Evolutionary conservation across 2,888 invertebrate species (phyloP).

Genomic region (Gibbula magus): DNA sequence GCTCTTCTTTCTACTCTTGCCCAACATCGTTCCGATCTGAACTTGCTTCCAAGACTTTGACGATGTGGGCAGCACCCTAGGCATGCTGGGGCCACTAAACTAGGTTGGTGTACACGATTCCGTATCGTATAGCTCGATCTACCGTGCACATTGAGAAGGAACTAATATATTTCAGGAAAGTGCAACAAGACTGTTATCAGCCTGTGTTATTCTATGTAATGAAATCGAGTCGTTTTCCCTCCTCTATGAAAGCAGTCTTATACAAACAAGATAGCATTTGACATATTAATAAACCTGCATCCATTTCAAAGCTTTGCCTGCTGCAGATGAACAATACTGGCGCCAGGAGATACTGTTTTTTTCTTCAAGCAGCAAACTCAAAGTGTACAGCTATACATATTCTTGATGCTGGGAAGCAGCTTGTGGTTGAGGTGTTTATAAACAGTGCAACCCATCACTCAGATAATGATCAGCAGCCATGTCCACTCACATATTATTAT

Average conservation of each 20-base stretch:
- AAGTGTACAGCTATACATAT: too few species aligned
- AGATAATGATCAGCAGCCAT: too few species aligned
- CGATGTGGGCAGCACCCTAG: constrained; percentile 40
- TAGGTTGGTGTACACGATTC: background rate
- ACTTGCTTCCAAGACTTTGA: constrained; percentile 45
- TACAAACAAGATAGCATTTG: background rate
- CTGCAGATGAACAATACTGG: too few species aligned
- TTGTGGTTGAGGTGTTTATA: too few species aligned
- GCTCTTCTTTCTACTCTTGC: constrained; percentile 40
- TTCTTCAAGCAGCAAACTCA: too few species aligned
- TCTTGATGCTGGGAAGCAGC: too few species aligned
- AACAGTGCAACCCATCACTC: too few species aligned
- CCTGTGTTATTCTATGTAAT: background rate
- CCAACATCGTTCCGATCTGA: constrained; percentile 33
- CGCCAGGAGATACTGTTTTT: too few species aligned
- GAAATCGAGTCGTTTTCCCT: too few species aligned
- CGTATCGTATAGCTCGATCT: background rate
- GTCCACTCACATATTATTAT: too few species aligned
- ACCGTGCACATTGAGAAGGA: background rate
- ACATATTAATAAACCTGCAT: background rate
- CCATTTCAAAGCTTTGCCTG: background rate
- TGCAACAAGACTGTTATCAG: background rate
- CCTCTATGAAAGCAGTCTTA: background rate
- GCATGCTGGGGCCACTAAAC: constrained; percentile 37
- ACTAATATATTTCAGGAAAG: background rate